These are phyloP conservation scores for Erannis defoliaria DNA, from an alignment of 2,888 invertebrate species.

Conservation along the genomic window DNA sequence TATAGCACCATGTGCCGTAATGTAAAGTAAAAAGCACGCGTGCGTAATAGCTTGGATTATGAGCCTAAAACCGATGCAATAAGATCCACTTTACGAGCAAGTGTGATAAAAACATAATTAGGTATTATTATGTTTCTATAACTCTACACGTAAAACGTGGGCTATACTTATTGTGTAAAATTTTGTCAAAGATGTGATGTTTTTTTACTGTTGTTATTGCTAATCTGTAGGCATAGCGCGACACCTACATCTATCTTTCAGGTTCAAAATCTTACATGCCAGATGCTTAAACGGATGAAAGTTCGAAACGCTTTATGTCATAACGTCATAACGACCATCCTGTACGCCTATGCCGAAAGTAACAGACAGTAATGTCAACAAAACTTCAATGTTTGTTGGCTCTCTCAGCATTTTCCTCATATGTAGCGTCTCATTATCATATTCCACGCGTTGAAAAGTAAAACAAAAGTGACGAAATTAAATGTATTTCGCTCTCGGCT, in stretches of 20 bases:
- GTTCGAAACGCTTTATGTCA: not conserved
- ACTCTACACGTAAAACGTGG: not conserved
- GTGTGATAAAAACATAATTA: not conserved
- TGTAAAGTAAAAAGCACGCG: no score
- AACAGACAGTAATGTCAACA: conserved; percentile 7
- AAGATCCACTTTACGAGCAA: no score
- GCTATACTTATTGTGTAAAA: not conserved
- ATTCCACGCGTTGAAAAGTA: conserved; percentile 4
- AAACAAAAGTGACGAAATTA: conserved; percentile 5
- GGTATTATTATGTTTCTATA: not conserved
- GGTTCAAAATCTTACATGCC: not conserved
- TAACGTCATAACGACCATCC: not conserved
- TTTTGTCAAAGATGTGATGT: not conserved
- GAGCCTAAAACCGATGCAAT: no score
- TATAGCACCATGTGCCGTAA: no score
- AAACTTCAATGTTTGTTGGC: conserved; percentile 3
- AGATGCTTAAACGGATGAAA: not conserved
- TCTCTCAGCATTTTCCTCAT: not conserved
- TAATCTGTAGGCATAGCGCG: not conserved
- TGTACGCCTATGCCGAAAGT: not conserved
- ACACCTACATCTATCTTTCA: no score
- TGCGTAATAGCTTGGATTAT: no score
- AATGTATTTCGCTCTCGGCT: not conserved
- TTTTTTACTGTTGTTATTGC: not conserved
- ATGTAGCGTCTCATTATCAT: conserved; percentile 4